Base-by-base conservation (phyloP, 1,140 invertebrate genomes). In the Thalassaphorura encarpata region DNA sequence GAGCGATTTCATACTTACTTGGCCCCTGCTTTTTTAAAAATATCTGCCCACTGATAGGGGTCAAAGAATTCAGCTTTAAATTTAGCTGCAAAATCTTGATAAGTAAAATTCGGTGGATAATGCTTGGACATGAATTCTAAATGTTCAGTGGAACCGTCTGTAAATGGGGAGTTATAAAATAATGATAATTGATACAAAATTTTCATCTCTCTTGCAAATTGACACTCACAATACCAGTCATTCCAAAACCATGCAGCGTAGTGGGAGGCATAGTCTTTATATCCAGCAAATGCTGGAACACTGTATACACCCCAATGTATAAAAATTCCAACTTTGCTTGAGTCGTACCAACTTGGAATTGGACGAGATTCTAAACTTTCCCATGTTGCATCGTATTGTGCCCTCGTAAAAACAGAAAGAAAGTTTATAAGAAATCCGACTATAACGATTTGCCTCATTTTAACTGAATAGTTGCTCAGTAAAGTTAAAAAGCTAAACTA, bases 31-130 rank as follows among this genome's bases (percentile, higher is more conserved):
- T 60, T 60, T 28, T 70, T 56, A 47, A 72, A 70, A n/a, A 72
- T 48, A 28, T 67, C 58, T 21, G 69, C 71, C 70, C 69, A 72
- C 8, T 56, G 40, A 36, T 52, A 58, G 3, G 71, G 54, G 54
- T 73, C 55, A 51, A 61, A 73, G 60, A 73, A 72, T 55, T 73
- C 67, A 2, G 70, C 68, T 18, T 64, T 70, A 45, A 72, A 72
- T 27, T 64, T 39, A 1, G 63, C 56, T 2, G 62, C 75, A 63
- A 78, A 76, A 47, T 77, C 73, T 1, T 69, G 69, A 61, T 76
- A 78, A 3, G 70, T 71, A 43, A 68, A 71, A 21, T 62, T 64
- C 6, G 72, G 72, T 23, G 63, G 62, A 57, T 70, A 76, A 50
- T 75, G 71, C 26, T 69, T 56, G 8, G 66, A 55, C 69, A 75